These are phyloP conservation scores for Listronotus oregonensis DNA, from an alignment of 1,140 invertebrate genomes.

Conservation along the genomic window DNA sequence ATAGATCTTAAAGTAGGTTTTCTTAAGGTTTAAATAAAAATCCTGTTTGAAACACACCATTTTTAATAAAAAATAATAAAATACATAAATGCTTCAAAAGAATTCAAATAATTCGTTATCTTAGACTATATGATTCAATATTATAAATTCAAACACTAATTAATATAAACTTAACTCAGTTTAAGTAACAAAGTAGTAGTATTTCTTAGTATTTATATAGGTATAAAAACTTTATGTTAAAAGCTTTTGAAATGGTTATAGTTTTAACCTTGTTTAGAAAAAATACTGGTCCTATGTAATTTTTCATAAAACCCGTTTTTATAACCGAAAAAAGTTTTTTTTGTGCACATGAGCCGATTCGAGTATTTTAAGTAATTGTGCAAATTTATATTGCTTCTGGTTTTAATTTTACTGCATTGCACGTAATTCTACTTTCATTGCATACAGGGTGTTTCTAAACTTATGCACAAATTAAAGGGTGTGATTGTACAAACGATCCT, in stretches of 20 bases:
- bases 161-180: slow-evolving; percentile 34
- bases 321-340: too few relatives aligned
- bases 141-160: slow-evolving; percentile 44
- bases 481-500: too few relatives aligned
- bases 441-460: too few relatives aligned
- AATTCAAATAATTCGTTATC: slow-evolving; percentile 44
- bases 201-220: slow-evolving; percentile 24
- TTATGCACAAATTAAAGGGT: too few relatives aligned
- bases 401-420: too few relatives aligned
- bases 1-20: too few relatives aligned
- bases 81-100: slow-evolving; percentile 53
- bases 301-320: too few relatives aligned
- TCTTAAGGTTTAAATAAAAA: slow-evolving; percentile 4
- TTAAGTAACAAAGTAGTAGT: slow-evolving; percentile 43
- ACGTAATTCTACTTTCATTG: too few relatives aligned
- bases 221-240: slow-evolving; percentile 21
- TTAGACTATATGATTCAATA: slow-evolving; percentile 36
- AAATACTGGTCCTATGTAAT: too few relatives aligned
- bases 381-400: too few relatives aligned
- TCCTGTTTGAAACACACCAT: slow-evolving; percentile 51
- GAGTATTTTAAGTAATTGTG: too few relatives aligned
- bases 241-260: slow-evolving; percentile 9
- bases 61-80: slow-evolving; percentile 56
- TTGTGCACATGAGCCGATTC: too few relatives aligned
- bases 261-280: background rate